Evolutionary conservation across 2,797 vertebrate species (phyloP), one percentile per base, ranked within the genome.

Genomic region (Leptoclinus maculatus): DNA sequence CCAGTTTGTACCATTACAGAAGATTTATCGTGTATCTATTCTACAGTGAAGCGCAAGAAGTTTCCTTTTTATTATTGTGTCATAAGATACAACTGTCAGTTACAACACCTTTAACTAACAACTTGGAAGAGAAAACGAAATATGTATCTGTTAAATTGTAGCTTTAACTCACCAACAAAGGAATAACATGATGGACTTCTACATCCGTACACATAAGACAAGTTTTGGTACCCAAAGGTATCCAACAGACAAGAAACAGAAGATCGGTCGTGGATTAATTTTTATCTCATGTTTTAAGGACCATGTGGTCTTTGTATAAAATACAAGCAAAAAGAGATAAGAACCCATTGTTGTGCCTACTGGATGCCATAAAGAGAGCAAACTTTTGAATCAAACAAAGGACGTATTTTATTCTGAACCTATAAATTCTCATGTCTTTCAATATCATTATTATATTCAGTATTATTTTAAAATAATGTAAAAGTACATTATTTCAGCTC

Each of bases 171-270:
- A 58, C 19, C 6, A 47, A 17, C 54, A 66, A 47, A 13, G 4
- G 10, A 25, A 9, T 41, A 38, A 38, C 25, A 60, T 23, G 36
- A 54, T 3, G 12, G 53, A 54, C 53, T 27, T 11, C n/a, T 53
- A 2, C 3, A 17, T 43, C 41, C 41, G 19, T 19, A 47, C 45
- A 45, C 16, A 45, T 19, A 45, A 19, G 3, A 23, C 3, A 27
- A 14, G 23, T 27, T 13, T 54, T 54, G 23, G 21, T 25, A 8
- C n/a, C 34, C 59, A 14, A 39, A 23, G 21, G 19, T 14, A 38
- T 60, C 58, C 23, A 71, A 54, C 47, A 34, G 12, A 58, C 58
- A 71, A 41, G 58, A 32, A 23, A 12, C 9, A 71, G 34, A 57
- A 21, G 41, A 65, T 59, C 34, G 11, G 23, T 38, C 54, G 17